Conservation (phyloP, 1,140 invertebrate genomes). For the Stratiolaelaps scimitus region DNA sequence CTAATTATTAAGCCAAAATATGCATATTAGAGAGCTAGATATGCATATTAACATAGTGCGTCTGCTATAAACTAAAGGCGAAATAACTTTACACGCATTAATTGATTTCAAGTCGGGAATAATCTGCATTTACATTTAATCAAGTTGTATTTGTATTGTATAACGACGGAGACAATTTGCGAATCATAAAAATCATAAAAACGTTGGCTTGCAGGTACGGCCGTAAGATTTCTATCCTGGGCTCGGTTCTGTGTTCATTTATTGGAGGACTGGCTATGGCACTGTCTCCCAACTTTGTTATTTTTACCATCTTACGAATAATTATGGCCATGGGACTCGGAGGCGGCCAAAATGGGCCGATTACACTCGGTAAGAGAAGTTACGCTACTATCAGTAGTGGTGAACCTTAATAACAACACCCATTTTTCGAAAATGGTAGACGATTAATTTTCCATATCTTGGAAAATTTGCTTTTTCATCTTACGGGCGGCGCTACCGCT, state of each 20-base stretch:
- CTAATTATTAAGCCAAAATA: no score
- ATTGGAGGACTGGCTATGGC: background rate
- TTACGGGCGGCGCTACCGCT: no score
- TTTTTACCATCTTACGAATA: background rate
- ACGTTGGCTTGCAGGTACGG: constrained; percentile 20
- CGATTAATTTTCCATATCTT: background rate
- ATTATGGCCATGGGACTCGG: constrained; percentile 2
- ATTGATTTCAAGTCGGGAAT: no score
- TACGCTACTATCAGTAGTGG: background rate
- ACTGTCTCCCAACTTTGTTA: background rate
- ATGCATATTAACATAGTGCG: no score
- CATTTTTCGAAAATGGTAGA: background rate
- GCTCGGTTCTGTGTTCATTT: background rate
- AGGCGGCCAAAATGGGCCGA: constrained; percentile 6
- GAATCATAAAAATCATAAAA: no score
- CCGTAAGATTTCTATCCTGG: background rate
- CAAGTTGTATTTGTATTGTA: no score
- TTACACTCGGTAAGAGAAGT: background rate
- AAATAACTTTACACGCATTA: no score
- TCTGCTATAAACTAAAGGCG: no score
- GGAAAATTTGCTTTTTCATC: no score
- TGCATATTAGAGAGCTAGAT: no score
- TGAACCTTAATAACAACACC: background rate
- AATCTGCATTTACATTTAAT: no score
- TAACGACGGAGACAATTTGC: no score